These are phyloP conservation scores for Megaceryle alcyon DNA, from an alignment of 2,797 vertebrate species.

Conservation along the genomic window DNA sequence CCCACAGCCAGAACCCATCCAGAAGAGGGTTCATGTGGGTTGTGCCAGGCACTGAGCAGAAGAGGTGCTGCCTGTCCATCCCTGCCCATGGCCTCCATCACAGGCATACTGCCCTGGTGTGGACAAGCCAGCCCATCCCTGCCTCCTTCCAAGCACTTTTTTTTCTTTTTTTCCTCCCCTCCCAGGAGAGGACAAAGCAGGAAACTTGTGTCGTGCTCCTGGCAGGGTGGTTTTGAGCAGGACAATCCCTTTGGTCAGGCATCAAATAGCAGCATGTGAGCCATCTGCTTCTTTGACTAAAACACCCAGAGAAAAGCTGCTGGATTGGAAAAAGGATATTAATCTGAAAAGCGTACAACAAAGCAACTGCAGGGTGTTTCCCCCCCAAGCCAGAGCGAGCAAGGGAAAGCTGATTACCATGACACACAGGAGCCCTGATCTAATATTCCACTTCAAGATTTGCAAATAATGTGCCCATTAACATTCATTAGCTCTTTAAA, in stretches of 20 bases:
- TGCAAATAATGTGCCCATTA: constrained; percentile 73
- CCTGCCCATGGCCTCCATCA: background rate
- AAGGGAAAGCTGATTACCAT: constrained; percentile 71
- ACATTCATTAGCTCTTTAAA: constrained; percentile 76
- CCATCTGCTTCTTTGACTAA: constrained; percentile 35
- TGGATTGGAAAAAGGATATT: constrained; percentile 53
- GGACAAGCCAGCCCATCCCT: background rate
- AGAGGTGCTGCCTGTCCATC: background rate
- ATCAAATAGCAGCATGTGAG: constrained; percentile 15
- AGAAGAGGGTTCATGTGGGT: accelerated
- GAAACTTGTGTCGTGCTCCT: background rate
- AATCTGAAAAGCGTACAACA: constrained; percentile 66
- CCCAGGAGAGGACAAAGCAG: background rate
- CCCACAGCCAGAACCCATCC: background rate
- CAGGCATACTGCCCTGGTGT: background rate
- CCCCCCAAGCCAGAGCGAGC: constrained; percentile 10
- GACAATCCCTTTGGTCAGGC: constrained; percentile 51
- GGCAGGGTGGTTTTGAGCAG: background rate
- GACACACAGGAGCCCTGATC: constrained; percentile 70
- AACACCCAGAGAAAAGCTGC: constrained; percentile 53
- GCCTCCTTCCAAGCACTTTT: background rate
- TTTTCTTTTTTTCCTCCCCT: accelerated
- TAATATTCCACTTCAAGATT: constrained; percentile 72
- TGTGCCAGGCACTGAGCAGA: background rate
- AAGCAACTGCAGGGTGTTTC: constrained; percentile 62